phyloP scores from a whole-genome alignment of 53 echinoderm and acorn worm species.

The Mesocentrotus franciscanus region DNA sequence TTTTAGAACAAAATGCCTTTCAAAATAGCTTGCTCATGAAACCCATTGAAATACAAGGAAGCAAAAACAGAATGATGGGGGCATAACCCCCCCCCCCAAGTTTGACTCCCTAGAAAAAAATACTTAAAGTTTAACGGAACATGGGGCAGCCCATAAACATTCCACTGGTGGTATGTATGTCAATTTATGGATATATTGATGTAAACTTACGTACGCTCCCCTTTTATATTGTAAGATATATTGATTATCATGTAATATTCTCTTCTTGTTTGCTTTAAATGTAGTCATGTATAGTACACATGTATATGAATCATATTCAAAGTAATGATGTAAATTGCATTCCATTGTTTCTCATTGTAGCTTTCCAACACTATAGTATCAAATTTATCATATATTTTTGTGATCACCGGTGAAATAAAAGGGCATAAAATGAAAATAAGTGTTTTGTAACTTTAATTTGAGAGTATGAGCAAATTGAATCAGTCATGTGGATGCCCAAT shows the following conservation, averaged over 20 bases:
- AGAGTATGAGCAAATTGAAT: background rate
- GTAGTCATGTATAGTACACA: background rate
- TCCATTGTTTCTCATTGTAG: background rate
- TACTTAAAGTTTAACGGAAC: too few species aligned
- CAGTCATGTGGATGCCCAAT: too few species aligned
- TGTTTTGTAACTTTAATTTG: background rate
- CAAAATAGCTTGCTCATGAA: too few species aligned
- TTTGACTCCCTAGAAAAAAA: too few species aligned
- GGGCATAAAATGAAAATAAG: slow-evolving; percentile 44
- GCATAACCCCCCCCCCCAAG: too few species aligned
- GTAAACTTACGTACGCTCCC: background rate
- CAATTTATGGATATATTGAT: background rate
- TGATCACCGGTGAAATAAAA: slow-evolving; percentile 42
- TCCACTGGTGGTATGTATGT: background rate
- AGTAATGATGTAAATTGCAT: background rate
- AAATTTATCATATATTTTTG: slow-evolving; percentile 41
- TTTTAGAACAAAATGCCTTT: too few species aligned
- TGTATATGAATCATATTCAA: background rate
- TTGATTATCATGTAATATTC: background rate
- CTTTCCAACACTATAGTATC: background rate
- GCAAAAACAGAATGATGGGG: too few species aligned
- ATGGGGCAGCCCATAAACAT: background rate
- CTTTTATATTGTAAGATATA: background rate
- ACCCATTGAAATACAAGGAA: too few species aligned
- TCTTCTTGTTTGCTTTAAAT: background rate